These are phyloP conservation scores for Melanophora roralis DNA, from an alignment of 2,888 invertebrate species.

Conservation along the genomic window DNA sequence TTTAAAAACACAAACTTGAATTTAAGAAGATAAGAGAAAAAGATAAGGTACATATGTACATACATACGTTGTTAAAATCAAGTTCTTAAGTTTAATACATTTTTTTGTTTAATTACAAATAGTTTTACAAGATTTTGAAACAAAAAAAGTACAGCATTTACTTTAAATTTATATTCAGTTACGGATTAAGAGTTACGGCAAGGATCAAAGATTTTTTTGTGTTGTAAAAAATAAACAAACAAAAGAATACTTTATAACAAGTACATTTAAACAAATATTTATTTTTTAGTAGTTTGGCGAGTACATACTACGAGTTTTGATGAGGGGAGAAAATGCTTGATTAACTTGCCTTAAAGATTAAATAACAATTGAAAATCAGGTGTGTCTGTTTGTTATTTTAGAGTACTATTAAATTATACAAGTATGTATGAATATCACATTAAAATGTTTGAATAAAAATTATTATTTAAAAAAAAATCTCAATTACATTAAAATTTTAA, in stretches of 20 bases:
- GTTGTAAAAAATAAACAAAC: conserved; percentile 4
- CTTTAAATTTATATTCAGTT: not conserved
- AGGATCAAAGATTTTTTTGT: conserved; percentile 1
- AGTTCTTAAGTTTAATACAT: not conserved
- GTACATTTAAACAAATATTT: no score
- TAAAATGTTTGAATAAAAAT: not conserved
- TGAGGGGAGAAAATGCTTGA: conserved; percentile 19
- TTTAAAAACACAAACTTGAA: conserved; percentile 2
- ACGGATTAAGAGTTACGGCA: not conserved
- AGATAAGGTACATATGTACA: conserved; percentile 5
- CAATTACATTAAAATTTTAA: not conserved
- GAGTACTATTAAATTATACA: not conserved
- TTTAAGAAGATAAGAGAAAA: conserved; percentile 10
- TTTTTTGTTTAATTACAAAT: conserved; percentile 53
- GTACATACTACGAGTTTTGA: conserved; percentile 8
- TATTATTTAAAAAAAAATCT: not conserved
- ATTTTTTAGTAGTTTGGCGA: not conserved
- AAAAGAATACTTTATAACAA: conserved; percentile 18
- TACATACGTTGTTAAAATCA: conserved; percentile 24
- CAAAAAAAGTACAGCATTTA: conserved; percentile 7
- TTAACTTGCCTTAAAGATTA: conserved; percentile 51
- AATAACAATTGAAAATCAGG: conserved; percentile 39
- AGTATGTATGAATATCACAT: conserved; percentile 7
- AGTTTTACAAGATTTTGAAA: conserved; percentile 41
- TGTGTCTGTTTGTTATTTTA: conserved; percentile 7